Base-by-base conservation (phyloP, 2,797 vertebrate species). In the Leptoclinus maculatus region DNA sequence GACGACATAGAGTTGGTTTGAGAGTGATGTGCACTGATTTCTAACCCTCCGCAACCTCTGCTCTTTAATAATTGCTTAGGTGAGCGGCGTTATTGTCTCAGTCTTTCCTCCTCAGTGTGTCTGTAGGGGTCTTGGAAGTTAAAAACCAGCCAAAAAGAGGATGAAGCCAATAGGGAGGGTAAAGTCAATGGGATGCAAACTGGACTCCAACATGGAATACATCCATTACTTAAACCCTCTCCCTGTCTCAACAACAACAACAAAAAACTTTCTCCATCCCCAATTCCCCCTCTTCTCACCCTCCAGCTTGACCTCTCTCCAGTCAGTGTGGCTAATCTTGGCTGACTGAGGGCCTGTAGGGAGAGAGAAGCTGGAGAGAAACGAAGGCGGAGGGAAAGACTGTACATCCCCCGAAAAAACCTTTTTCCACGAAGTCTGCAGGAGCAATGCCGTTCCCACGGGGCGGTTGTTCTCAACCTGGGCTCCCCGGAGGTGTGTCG, bases 321-420 rank as follows among this genome's bases (percentile, higher is more conserved):
- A 85, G 85, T 89, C 70, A 74, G 77, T 72, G 80, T 83, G 74
- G 85, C 82, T 93, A 89, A 93, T 90, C 83, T 84, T 65, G 79
- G 85, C 74, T 84, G 89, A 87, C 83, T 77, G 89, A 83, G 56
- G 74, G 91, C 89, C 83, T 85, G 63, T 41, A 25, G 88, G 87
- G 87, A 90, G 73, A 78, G 75, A 79, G 51, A 69, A 69, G 56
- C 76, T 72, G 73, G 77, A 86, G 82, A 74, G 76, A 76, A 86
- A 87, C 25, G 16, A 87, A 81, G 81, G 69, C 47, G 80, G 82
- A 67, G 43, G 66, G 49, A 49, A 68, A 83, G 83, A 79, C 83
- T 88, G 82, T 85, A 90, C 85, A 90, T 85, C 83, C 88, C 53
- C 76, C 5, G 88, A 66, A 66, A 66, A 51, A 87, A 85, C 63